Evolutionary conservation across 2,797 vertebrate species (phyloP), one percentile per base, ranked within the genome.

Genomic region (Setipinna tenuifilis): DNA sequence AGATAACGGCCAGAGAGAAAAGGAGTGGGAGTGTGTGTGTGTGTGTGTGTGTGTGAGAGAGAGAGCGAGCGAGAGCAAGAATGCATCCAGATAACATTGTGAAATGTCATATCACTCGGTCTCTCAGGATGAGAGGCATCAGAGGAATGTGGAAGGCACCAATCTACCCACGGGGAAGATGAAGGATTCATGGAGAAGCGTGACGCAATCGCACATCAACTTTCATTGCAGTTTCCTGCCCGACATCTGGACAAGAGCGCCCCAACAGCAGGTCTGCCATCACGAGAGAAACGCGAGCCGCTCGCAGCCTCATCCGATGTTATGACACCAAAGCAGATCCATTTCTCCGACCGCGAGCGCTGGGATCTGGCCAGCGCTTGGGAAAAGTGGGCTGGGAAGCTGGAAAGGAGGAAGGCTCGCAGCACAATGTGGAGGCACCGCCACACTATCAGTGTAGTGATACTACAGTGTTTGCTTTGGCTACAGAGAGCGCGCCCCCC

Each of bases 401-500:
- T 82, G 83, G 81, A 88, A 88, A n/a, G n/a, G n/a, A n/a, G n/a
- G n/a, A n/a, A 88, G 87, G 84, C 61, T 65, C 57, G 54, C 85
- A 83, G 88, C 84, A 78, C 71, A 78, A 78, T 78, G 71, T 44
- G 71, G 71, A 78, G 71, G 16, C 71, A 78, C 35, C 35, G 14
- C 16, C 71, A 78, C 35, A 25, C 31, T 78, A 85, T 85, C 87
- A 88, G 86, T 86, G 86, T 89, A 48, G 82, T 83, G 88, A 90
- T 89, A 85, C 86, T 86, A 83, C 71, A 54, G 62, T 87, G 65
- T 88, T 87, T 89, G 87, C 85, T 89, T 89, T 89, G 89, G 88
- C 87, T 86, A 83, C 50, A n/a, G n/a, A n/a, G n/a, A n/a, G 87
- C 59, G 78, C 68, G 50, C 71, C 11, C 31, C 61, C 88, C 89